Evolutionary conservation across 2,797 vertebrate species (phyloP).

Genomic region (Hyperoplus lanceolatus): DNA sequence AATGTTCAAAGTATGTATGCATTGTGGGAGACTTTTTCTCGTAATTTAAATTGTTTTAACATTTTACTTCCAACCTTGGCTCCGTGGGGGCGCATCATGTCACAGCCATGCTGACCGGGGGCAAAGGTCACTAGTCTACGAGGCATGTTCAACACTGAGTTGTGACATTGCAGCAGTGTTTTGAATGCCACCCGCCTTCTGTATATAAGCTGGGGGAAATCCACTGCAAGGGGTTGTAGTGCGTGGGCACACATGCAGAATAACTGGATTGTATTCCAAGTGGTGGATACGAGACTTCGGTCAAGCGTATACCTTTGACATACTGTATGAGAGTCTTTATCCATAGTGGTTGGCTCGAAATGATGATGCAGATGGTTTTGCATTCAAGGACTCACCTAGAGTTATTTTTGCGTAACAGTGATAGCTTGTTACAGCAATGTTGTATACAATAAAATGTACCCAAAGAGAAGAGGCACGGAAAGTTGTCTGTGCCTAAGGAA

Average conservation of each 20-base stretch:
- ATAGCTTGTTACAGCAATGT: neutral
- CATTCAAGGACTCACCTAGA: neutral
- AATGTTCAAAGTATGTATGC: no score
- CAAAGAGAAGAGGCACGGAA: neutral
- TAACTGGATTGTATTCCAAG: slow-evolving; percentile 27
- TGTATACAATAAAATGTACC: neutral
- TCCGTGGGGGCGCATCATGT: neutral
- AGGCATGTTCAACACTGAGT: neutral
- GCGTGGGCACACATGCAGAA: slow-evolving; percentile 41
- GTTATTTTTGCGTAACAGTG: slow-evolving; percentile 9
- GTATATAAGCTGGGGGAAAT: slow-evolving; percentile 12
- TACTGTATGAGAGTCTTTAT: slow-evolving; percentile 1
- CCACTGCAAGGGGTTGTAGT: slow-evolving; percentile 2
- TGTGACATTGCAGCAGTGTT: slow-evolving; percentile 2
- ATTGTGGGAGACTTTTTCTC: no score
- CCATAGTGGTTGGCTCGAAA: slow-evolving; percentile 14
- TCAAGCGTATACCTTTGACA: slow-evolving; percentile 15
- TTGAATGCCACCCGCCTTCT: slow-evolving; percentile 10
- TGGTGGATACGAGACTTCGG: slow-evolving; percentile 36
- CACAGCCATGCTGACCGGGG: slow-evolving; percentile 1
- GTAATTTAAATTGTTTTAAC: no score
- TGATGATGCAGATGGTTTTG: slow-evolving; percentile 7
- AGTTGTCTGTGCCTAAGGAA: neutral
- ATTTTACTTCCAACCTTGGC: neutral
- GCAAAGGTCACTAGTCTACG: slow-evolving; percentile 4